phyloP scores from a whole-genome alignment of 1,140 invertebrate genomes.

The Amyelois transitella region DNA sequence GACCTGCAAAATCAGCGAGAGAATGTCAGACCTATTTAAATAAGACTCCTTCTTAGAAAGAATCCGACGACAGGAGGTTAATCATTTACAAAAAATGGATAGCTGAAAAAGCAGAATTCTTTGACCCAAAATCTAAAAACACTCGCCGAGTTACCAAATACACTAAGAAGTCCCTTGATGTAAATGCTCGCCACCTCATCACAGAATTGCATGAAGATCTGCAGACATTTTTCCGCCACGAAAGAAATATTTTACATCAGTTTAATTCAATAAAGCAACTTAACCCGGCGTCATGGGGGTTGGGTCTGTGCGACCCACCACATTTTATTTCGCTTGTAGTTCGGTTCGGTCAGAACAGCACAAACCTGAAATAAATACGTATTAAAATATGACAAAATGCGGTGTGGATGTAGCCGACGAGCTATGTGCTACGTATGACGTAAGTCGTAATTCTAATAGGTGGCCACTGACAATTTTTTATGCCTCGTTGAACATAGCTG shows the following conservation, averaged over 20 bases:
- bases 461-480: too few relatives aligned
- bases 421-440: conserved; percentile 14
- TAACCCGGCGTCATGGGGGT: too few relatives aligned
- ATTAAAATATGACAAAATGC: conserved; percentile 21
- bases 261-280: conserved; percentile 20
- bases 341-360: too few relatives aligned
- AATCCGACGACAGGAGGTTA: conserved; percentile 18
- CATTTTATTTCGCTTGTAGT: too few relatives aligned
- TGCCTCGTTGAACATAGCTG: too few relatives aligned
- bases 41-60: conserved; percentile 15
- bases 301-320: too few relatives aligned
- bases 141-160: conserved; percentile 10
- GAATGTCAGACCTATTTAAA: conserved; percentile 12
- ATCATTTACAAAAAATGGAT: conserved; percentile 20
- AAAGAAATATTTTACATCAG: conserved; percentile 25
- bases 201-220: conserved; percentile 15
- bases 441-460: too few relatives aligned
- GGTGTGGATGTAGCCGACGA: conserved; percentile 20
- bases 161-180: conserved; percentile 2
- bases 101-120: conserved; percentile 13
- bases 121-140: conserved; percentile 11
- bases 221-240: conserved; percentile 6
- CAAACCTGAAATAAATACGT: conserved; percentile 26
- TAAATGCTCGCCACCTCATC: conserved; percentile 12
- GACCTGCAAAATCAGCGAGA: too few relatives aligned